Evolutionary conservation across 2,797 vertebrate genomes (phyloP), one percentile per base, ranked within the genome.

Genomic region (Sternotherus odoratus): DNA sequence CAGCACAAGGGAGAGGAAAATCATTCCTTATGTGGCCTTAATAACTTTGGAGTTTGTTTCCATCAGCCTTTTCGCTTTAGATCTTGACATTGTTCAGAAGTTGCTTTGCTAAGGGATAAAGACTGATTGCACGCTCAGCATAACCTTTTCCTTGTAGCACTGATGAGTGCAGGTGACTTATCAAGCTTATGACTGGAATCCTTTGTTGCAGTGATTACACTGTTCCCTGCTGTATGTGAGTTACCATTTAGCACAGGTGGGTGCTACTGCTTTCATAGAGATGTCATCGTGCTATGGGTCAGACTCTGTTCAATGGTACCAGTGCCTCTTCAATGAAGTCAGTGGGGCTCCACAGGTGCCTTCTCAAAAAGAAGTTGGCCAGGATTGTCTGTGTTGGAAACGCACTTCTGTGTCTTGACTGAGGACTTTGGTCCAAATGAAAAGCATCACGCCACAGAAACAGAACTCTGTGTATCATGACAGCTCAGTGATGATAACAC

Each of bases 41-140:
- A 74, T 74, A 81, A 60, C 54, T 30, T 6, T 0, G 1, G 24
- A 82, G 30, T 0, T 0, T 84, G 17, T 0, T 0, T 90, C 28
- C 36, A 15, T 80, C 69, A 81, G 46, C 54, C 48, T 72, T 23
- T 8, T 86, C 28, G 8, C 36, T 48, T 1, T 1, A 69, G 69
- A 39, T 53, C 72, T 75, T 0, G 0, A 30, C 33, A 30, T 2
- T 1, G 53, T 4, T 0, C 54, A 72, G 63, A 72, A 90, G 26
- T 23, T 75, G 66, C 84, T 78, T 12, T 85, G 75, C 19, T 49
- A 1, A 26, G 56, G 33, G 16, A 7, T 43, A 12, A 48, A n/a
- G 26, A 16, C 79, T 53, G 80, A 30, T 50, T 72, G 9, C 78
- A 51, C 51, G 8, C 12, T 82, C 30, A 74, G 23, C 26, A 72